Percentiles rank a stretch among this genome's conserved stretches.
Evolutionary conservation across 2,888 invertebrate genomes (phyloP).

Genomic region (Linnaemya tessellans): DNA sequence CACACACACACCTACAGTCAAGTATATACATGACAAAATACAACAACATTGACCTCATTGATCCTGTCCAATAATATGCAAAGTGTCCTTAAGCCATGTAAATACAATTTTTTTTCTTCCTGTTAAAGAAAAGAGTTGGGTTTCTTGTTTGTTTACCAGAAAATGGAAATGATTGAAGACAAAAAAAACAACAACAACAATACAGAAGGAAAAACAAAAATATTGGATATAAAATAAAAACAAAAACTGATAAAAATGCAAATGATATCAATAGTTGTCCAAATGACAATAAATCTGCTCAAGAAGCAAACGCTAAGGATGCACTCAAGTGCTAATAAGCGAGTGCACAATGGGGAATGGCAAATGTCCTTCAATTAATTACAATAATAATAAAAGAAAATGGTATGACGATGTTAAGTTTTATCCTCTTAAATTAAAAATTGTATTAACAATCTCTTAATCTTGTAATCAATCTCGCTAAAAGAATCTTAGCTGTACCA

Average conservation of each 20-base stretch:
- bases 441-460: no score
- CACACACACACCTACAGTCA: background rate
- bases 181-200: constrained; percentile 1
- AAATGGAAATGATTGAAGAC: constrained; percentile 37
- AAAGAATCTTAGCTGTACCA: no score
- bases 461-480: no score
- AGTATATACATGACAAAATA: background rate
- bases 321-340: constrained; percentile 31
- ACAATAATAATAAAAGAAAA: no score
- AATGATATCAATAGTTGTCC: constrained; percentile 60
- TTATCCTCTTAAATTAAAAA: no score
- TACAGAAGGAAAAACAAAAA: background rate
- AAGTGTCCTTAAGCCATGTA: constrained; percentile 48
- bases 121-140: background rate
- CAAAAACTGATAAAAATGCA: constrained; percentile 62
- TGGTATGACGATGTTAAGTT: no score
- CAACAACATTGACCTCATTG: constrained; percentile 42
- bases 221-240: no score
- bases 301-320: constrained; percentile 23
- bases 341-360: background rate
- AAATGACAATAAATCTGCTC: constrained; percentile 47
- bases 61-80: constrained; percentile 17
- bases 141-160: constrained; percentile 40
- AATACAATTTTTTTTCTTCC: constrained; percentile 28
- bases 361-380: no score